Base-by-base conservation (phyloP, 2,888 invertebrate genomes). In the Drosophila stalkeri region DNA sequence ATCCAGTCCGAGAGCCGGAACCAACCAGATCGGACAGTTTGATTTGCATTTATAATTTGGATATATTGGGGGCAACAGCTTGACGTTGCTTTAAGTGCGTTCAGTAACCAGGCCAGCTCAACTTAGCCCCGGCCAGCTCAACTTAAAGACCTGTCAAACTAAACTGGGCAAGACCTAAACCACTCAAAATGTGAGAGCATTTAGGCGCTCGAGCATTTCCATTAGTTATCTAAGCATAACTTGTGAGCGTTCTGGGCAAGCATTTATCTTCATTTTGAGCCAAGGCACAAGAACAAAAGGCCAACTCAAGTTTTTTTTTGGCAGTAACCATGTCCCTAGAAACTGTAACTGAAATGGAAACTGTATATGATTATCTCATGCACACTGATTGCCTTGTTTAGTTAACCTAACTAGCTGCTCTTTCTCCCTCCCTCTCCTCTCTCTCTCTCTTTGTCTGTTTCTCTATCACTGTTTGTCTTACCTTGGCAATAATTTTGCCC, bases 21-120 rank as follows among this genome's bases (percentile, higher is more conserved):
- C 39, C 56, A 44, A 51, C 39, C 79, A 64, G 56, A 80, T 80
- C 72, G 81, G 63, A 80, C 81, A 77, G 63, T 80, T 71, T 77
- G 81, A 77, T 77, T 77, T 77, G 81, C 81, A 80, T 77, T 80
- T 76, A 65, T 61, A 80, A 67, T 67, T 66, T 80, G 46, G 55
- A 39, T 56, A n/a, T 51, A 49, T 63, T 63, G 60, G 39, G 60
- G 66, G 35, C 66, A 77, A 72, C 55, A 67, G 78, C 67, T 77
- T 80, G 72, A 57, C 51, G 81, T 52, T 47, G 59, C 66, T 63
- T 75, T 75, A 78, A 76, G 60, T 27, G 35, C 27, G 27, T 14
- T 37, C 35, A 20, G 35, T 37, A 31, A 31, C n/a, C 12, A 49
- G 49, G 18, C n/a, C n/a, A 49, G 9, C 2, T 7, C n/a, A 49